A percentile compares a stretch with the other conserved stretches of the same genome.
Evolutionary conservation across 2,113 vertebrate species (phyloP).

Genomic region (Calidris pygmaea): DNA sequence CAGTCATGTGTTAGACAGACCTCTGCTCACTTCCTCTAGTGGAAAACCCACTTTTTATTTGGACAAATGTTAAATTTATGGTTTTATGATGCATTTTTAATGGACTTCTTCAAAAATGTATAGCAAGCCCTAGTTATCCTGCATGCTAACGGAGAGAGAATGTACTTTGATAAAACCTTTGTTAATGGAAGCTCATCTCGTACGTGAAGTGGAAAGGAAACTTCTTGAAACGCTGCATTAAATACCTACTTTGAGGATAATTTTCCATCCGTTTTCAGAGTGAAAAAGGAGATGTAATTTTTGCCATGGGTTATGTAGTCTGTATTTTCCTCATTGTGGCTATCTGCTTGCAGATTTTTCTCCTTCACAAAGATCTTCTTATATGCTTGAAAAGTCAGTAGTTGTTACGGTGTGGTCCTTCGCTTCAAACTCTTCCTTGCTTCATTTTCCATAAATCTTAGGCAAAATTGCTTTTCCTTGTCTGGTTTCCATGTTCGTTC

Average conservation of each 20-base stretch:
- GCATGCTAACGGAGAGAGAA: neutral
- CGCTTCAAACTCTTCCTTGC: neutral
- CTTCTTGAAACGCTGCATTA: neutral
- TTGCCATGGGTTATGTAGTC: neutral
- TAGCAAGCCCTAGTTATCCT: neutral
- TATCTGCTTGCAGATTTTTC: neutral
- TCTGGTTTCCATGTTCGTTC: neutral
- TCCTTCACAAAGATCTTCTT: neutral
- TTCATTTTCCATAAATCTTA: neutral
- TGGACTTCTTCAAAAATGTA: neutral
- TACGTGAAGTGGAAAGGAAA: neutral
- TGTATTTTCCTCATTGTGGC: neutral
- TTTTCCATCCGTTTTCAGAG: neutral
- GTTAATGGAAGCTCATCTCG: neutral
- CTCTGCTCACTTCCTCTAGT: neutral
- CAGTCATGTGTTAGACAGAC: neutral
- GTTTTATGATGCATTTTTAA: slow-evolving; percentile 24
- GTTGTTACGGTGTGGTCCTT: neutral
- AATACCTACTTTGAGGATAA: neutral
- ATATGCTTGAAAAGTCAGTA: neutral
- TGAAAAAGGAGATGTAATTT: neutral
- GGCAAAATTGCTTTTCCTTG: neutral
- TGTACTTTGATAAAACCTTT: neutral
- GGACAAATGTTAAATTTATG: slow-evolving; percentile 15
- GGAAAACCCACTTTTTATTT: slow-evolving; percentile 29